Evolutionary conservation across 2,797 vertebrate genomes (phyloP).

Genomic region (Gambelia wislizenii): DNA sequence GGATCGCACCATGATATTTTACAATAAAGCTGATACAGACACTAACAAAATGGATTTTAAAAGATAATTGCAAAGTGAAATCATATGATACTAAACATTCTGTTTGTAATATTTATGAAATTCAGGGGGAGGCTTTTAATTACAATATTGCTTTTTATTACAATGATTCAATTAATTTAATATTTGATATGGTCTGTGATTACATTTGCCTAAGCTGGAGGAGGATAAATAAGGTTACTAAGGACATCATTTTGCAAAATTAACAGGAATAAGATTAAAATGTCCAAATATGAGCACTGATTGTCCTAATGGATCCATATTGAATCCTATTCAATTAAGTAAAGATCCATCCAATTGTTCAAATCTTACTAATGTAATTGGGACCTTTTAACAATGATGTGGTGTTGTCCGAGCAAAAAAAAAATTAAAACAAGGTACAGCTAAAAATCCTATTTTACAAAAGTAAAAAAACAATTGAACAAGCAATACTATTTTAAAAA

Average conservation of each 20-base stretch:
- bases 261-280: slow-evolving; percentile 44
- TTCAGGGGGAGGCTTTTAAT: slow-evolving; percentile 72
- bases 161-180: slow-evolving; percentile 73
- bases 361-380: slow-evolving; percentile 2
- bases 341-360: slow-evolving; percentile 14
- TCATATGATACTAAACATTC: slow-evolving; percentile 50
- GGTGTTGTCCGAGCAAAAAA: neutral
- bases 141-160: slow-evolving; percentile 73
- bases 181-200: slow-evolving; percentile 67
- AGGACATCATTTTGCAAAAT: slow-evolving; percentile 52
- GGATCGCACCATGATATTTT: slow-evolving; percentile 40
- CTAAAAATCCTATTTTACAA: too few relatives aligned
- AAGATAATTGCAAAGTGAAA: slow-evolving; percentile 59
- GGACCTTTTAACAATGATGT: neutral
- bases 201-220: slow-evolving; percentile 68
- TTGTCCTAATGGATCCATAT: neutral
- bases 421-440: too few relatives aligned
- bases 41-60: too few relatives aligned
- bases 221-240: slow-evolving; percentile 56
- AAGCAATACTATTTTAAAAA: too few relatives aligned
- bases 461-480: too few relatives aligned
- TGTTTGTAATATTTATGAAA: slow-evolving; percentile 53
- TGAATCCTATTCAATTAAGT: neutral
- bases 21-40: slow-evolving; percentile 34
- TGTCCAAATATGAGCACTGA: slow-evolving; percentile 29